Base-by-base conservation (phyloP, 2,888 invertebrate species). In the Monopis laevigella region DNA sequence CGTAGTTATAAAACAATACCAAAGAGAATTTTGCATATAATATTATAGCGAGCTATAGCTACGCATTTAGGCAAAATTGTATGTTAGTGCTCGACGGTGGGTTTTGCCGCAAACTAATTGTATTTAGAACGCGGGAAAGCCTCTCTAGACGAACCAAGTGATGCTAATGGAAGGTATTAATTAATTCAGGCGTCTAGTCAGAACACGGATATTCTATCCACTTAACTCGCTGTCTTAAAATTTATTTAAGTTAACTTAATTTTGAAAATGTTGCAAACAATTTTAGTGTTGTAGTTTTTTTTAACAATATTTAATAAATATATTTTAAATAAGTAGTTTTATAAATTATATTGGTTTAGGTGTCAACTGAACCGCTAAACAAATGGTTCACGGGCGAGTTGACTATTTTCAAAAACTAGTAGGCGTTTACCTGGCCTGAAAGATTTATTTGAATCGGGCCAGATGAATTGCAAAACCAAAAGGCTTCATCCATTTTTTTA, bases 161-260 rank as follows among this genome's bases (percentile, higher is more conserved):
- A 64, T 65, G 70, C 71, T 75, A 77, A 77, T 77, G 74, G 77
- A 73, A 67, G 67, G 65, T 71, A 71, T 73, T 77, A 72, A 77
- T 77, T 77, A 77, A 71, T 67, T 62, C 64, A 55, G 61, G 63
- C 65, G 61, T 68, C 68, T 71, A 69, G 62, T 70, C 36, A 36
- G 36, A 36, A 36, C 36, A 36, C 36, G 36, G 36, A 36, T 36
- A 21, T 36, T 36, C 36, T 36, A 36, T 36, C 36, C 36, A 36
- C 21, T 36, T 36, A 36, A 21, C 36, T 36, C 21, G 36, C 36
- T 21, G 19, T 21, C 21, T 32, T 12, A 21, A 36, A 36, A 36
- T 21, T 21, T 36, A 36, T 36, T 36, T 36, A 21, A 36, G n/a
- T 13, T 21, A 36, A 36, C 21, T 32, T 3, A 32, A 17, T 32